Evolutionary conservation across 1,140 invertebrate species (phyloP).

Genomic region (Drosophila rufa): DNA sequence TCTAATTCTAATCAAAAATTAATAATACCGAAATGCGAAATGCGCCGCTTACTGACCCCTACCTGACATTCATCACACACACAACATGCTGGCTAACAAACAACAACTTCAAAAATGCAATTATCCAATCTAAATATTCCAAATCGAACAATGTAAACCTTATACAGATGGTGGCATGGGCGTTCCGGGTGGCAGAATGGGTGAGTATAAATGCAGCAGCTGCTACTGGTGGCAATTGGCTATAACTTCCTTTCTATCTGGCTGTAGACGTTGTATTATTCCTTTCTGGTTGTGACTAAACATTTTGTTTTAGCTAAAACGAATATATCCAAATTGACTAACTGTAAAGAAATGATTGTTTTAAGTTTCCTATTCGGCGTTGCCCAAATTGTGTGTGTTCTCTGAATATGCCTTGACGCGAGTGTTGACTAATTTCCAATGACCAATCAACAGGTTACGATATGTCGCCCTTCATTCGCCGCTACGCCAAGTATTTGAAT

Average conservation of each 20-base stretch:
- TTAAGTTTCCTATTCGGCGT: slow-evolving; percentile 50
- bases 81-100: slow-evolving; percentile 51
- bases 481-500: slow-evolving; percentile 99
- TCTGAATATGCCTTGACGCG: not conserved
- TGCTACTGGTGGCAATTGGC: slow-evolving; percentile 47
- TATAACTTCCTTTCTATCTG: slow-evolving; percentile 18
- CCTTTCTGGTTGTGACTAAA: slow-evolving; percentile 45
- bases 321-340: slow-evolving; percentile 53
- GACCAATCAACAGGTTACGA: slow-evolving; percentile 93
- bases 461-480: slow-evolving; percentile 99
- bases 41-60: slow-evolving; percentile 62
- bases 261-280: slow-evolving; percentile 18
- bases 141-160: slow-evolving; percentile 67
- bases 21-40: slow-evolving; percentile 51
- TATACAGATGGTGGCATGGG: slow-evolving; percentile 84
- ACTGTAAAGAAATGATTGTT: slow-evolving; percentile 16
- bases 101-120: slow-evolving; percentile 39
- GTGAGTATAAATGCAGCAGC: slow-evolving; percentile 71
- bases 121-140: slow-evolving; percentile 48
- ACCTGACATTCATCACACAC: slow-evolving; percentile 8
- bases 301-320: slow-evolving; percentile 37
- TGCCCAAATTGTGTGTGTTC: slow-evolving; percentile 29
- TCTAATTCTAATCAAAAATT: slow-evolving; percentile 40
- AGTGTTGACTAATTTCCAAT: not conserved
- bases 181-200: slow-evolving; percentile 84